Conservation (phyloP, 92 coral and sea anemone species). For the Pocillopora meandrina region DNA sequence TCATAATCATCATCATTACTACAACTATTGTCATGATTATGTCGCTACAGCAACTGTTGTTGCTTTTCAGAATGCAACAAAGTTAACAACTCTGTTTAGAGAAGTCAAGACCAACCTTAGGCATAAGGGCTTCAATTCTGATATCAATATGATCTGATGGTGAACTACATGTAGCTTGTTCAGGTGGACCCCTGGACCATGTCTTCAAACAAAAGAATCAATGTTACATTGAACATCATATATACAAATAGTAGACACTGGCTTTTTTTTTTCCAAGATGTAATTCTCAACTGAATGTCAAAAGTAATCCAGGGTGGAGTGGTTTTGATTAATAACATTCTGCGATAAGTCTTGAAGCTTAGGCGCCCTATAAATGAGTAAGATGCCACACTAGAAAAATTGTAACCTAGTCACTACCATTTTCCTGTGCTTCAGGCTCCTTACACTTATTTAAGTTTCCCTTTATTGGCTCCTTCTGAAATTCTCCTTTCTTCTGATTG, state of each 20-base stretch:
- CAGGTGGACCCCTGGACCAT: conserved; percentile 59
- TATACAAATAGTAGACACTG: too few relatives aligned
- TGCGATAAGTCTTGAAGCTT: too few relatives aligned
- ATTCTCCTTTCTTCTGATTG: background rate
- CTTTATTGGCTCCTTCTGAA: background rate
- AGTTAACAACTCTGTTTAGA: background rate
- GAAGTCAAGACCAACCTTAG: conserved; percentile 67
- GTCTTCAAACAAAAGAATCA: conserved; percentile 26
- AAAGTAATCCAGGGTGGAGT: too few relatives aligned
- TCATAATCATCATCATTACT: background rate
- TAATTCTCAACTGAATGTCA: too few relatives aligned
- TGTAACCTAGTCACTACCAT: too few relatives aligned
- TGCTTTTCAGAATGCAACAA: background rate
- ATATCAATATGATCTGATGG: conserved; percentile 84
- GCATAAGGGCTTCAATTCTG: conserved; percentile 93
- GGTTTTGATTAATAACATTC: too few relatives aligned
- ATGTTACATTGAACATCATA: background rate
- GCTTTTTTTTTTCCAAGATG: too few relatives aligned
- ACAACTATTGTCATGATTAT: too few relatives aligned
- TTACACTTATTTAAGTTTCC: background rate
- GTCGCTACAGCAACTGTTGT: too few relatives aligned
- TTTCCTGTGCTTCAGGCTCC: background rate
- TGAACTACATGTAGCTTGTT: conserved; percentile 13
- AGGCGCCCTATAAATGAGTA: too few relatives aligned
- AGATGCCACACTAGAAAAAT: too few relatives aligned